Evolutionary conservation across 2,888 invertebrate species (phyloP).

Genomic region (Drosophila robusta): DNA sequence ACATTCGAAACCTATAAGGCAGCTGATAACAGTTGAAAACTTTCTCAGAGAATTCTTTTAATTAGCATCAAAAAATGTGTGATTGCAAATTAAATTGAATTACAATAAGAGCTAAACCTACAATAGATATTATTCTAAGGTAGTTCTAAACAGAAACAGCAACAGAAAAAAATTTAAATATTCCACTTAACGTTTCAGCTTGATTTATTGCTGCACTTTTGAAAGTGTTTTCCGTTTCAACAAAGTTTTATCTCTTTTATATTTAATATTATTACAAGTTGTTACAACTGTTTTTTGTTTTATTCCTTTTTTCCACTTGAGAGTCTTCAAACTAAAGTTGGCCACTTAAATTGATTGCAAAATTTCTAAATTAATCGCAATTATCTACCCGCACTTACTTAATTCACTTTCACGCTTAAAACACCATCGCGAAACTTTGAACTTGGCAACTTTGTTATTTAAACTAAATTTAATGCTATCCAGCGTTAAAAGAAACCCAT

Average conservation of each 20-base stretch:
- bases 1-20: too few species aligned
- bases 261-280: neutral
- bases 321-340: constrained; percentile 5
- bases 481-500: constrained; percentile 1
- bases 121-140: too few species aligned
- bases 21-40: too few species aligned
- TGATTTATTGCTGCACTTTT: neutral
- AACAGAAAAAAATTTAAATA: neutral
- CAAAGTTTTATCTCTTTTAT: neutral
- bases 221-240: neutral
- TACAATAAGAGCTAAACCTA: too few species aligned
- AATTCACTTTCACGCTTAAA: constrained; percentile 29
- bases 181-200: neutral
- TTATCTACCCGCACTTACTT: constrained; percentile 37
- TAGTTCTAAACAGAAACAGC: too few species aligned
- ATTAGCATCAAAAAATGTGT: too few species aligned
- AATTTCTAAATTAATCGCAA: constrained; percentile 36
- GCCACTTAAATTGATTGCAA: constrained; percentile 45
- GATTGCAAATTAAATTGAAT: too few species aligned
- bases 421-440: constrained; percentile 31
- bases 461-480: constrained; percentile 14
- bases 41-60: too few species aligned
- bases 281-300: neutral
- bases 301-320: constrained; percentile 2
- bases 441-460: constrained; percentile 37